Evolutionary conservation across 2,113 vertebrate species (phyloP), one percentile per base, ranked within the genome.

Genomic region (Haplotaxodon microlepis): DNA sequence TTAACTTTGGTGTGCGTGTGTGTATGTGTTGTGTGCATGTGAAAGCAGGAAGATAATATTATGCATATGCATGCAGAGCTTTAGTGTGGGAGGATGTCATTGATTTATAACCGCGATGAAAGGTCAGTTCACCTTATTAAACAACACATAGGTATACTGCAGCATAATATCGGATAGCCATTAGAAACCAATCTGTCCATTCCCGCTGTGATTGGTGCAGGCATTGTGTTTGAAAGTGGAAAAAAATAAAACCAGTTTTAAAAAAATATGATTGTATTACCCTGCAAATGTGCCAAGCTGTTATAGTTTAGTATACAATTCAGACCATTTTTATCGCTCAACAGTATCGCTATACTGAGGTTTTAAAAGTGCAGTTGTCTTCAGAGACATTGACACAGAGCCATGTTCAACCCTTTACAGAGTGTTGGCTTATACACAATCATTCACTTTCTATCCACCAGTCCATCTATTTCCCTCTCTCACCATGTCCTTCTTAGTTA

Each of bases 91-190:
- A 89, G 92, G 92, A 92, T 94, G 94, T 94, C 93, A 94, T 95
- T 96, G 95, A 96, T 96, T 95, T 95, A 95, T 94, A 93, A 95
- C 93, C 86, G 21, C 73, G 59, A 94, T 92, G 93, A 94, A 95
- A 95, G 94, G 94, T 95, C 94, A 93, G 87, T 94, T 93, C 92
- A 94, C 94, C 95, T 95, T 96, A 95, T 96, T 94, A 95, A 95
- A 95, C 94, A 94, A 93, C 95, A 95, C 93, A 92, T 88, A 95
- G 93, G 92, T 94, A 89, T 86, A 92, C 90, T 84, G 86, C 92
- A 84, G 93, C 92, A 90, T 94, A 40, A 90, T 96, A 96, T 96
- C 40, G 93, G 93, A 94, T 96, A 95, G 92, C 92, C 93, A 95
- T 96, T 96, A 95, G 92, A 93, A 95, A 92, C 93, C 91, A 95